Conservation (phyloP, 2,888 invertebrate genomes). For the Orthosia cruda region DNA sequence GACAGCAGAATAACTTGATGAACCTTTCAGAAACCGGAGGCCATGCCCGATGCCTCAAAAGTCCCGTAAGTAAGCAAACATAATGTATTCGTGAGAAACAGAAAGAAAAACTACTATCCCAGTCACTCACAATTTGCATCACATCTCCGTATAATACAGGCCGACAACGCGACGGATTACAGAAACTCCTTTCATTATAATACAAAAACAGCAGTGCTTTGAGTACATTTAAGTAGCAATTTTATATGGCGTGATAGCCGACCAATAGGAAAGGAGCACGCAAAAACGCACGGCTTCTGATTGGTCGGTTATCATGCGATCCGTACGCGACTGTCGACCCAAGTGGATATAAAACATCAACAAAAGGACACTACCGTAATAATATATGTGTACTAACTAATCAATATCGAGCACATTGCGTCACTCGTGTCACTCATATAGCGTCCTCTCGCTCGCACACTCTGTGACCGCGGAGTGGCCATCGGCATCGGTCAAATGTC, state of each 20-base stretch:
- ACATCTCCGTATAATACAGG: slow-evolving; percentile 60
- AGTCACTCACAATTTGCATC: slow-evolving; percentile 65
- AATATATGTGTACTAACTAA: slow-evolving; percentile 76
- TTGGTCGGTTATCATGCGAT: slow-evolving; percentile 56
- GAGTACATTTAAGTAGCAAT: slow-evolving; percentile 68
- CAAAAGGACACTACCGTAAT: slow-evolving; percentile 77
- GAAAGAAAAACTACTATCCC: slow-evolving; percentile 54
- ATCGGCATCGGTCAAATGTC: slow-evolving; percentile 62
- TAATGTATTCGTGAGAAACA: slow-evolving; percentile 44
- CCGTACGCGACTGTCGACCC: slow-evolving; percentile 65
- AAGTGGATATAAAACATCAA: slow-evolving; percentile 77
- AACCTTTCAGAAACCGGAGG: not conserved
- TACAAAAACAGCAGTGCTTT: slow-evolving; percentile 70
- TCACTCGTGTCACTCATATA: slow-evolving; percentile 72
- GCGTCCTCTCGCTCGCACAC: slow-evolving; percentile 79
- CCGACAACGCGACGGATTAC: slow-evolving; percentile 62
- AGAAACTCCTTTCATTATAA: slow-evolving; percentile 58
- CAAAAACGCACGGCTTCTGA: slow-evolving; percentile 42
- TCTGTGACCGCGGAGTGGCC: slow-evolving; percentile 57
- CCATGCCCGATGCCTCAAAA: not conserved
- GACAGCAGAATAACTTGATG: not conserved
- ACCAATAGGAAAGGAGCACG: slow-evolving; percentile 58
- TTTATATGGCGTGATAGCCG: slow-evolving; percentile 54
- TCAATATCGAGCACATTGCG: slow-evolving; percentile 77
- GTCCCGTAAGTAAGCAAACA: slow-evolving; percentile 36